A percentile compares a stretch with the other conserved stretches of the same genome.
phyloP scores from a whole-genome alignment of 2,113 vertebrate species.

The Oryzias curvinotus region DNA sequence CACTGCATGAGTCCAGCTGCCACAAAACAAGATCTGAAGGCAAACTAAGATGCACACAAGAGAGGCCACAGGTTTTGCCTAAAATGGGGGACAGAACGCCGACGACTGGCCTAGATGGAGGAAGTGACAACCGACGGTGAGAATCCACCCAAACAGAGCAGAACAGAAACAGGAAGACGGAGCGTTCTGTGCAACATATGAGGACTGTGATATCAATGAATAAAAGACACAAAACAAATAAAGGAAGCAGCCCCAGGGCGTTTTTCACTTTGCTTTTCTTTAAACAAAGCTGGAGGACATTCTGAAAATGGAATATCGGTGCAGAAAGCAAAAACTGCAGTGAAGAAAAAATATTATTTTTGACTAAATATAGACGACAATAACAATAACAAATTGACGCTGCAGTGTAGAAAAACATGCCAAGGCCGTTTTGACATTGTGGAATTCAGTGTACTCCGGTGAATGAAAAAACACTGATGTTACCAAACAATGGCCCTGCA shows the following conservation, averaged over 20 bases:
- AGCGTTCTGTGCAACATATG: slow-evolving; percentile 23
- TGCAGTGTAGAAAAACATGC: no score
- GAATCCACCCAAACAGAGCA: slow-evolving; percentile 21
- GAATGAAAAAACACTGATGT: no score
- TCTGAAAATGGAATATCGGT: not conserved
- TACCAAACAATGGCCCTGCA: slow-evolving; percentile 1
- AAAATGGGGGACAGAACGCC: not conserved
- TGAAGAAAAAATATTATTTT: not conserved
- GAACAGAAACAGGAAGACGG: slow-evolving; percentile 56
- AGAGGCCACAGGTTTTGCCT: not conserved
- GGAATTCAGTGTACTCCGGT: no score
- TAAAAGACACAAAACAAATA: slow-evolving; percentile 55
- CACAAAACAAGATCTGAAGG: no score
- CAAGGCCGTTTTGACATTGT: no score
- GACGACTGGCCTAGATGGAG: slow-evolving; percentile 40
- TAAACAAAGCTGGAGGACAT: slow-evolving; percentile 12
- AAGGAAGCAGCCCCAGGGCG: slow-evolving; percentile 49
- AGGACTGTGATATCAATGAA: slow-evolving; percentile 44
- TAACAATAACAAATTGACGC: no score
- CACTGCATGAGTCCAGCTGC: no score
- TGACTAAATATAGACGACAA: no score
- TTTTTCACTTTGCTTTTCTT: slow-evolving; percentile 3
- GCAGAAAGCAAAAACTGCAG: not conserved
- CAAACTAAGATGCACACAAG: not conserved
- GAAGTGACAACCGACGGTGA: slow-evolving; percentile 47